Percentiles rank a stretch among this genome's conserved stretches.
These are phyloP conservation scores for Helogale parvula DNA, from an alignment of 2,113 vertebrate species.

Conservation along the genomic window DNA sequence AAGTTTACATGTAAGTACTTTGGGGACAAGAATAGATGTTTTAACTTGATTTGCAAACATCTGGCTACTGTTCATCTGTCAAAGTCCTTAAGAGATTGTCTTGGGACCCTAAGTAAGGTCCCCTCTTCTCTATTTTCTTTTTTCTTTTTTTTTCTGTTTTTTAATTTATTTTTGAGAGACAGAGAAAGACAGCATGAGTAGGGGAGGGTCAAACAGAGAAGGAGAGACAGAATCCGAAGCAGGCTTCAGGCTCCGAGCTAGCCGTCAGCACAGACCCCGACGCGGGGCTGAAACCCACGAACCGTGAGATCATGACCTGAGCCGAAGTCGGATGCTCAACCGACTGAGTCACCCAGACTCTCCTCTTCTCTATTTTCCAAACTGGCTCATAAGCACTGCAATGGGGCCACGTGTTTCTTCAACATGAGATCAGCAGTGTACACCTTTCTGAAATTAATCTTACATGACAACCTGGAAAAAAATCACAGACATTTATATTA, in stretches of 20 bases:
- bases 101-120: not conserved
- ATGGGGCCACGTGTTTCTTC: not conserved
- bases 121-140: not conserved
- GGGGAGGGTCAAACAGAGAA: too few relatives aligned
- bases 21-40: conserved; percentile 42
- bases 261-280: too few relatives aligned
- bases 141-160: too few relatives aligned
- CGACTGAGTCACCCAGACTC: too few relatives aligned
- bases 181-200: too few relatives aligned
- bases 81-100: not conserved
- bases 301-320: too few relatives aligned
- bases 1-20: not conserved
- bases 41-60: conserved; percentile 56
- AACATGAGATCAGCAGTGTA: not conserved
- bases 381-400: not conserved
- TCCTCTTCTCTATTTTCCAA: not conserved
- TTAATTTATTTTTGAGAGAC: too few relatives aligned
- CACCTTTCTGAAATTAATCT: conserved; percentile 15
- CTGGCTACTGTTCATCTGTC: not conserved
- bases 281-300: too few relatives aligned
- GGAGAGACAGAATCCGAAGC: too few relatives aligned
- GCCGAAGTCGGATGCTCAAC: too few relatives aligned
- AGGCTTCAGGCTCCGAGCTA: too few relatives aligned
- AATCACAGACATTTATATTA: not conserved
- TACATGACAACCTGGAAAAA: not conserved